Conservation (phyloP, 2,113 vertebrate genomes). For the Agapornis roseicollis region DNA sequence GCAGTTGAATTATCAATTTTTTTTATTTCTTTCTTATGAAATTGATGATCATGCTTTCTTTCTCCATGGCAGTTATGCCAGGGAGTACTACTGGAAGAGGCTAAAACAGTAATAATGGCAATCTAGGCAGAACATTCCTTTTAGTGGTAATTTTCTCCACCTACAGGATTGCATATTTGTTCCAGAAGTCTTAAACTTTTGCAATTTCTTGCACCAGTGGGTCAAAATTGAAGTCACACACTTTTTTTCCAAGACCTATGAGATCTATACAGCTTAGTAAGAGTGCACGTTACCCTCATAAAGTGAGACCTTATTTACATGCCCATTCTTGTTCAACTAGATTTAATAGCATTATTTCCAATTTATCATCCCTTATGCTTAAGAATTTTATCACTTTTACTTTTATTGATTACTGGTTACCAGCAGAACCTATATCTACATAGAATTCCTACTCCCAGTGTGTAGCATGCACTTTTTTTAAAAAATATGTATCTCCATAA, state of each 20-base stretch:
- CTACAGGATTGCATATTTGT: not conserved
- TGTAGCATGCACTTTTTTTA: not conserved
- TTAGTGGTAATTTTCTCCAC: not conserved
- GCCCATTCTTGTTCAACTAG: not conserved
- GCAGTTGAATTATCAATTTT: not conserved
- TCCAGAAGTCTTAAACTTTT: not conserved
- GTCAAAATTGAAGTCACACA: not conserved
- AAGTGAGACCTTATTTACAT: not conserved
- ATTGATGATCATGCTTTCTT: not conserved
- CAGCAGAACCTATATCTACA: not conserved
- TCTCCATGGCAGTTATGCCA: not conserved
- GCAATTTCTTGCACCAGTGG: slow-evolving; percentile 1
- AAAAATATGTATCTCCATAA: not conserved
- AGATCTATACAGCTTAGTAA: not conserved
- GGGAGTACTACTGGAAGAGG: not conserved
- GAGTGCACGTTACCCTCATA: not conserved
- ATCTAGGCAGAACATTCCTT: not conserved
- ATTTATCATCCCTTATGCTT: not conserved
- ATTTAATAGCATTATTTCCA: not conserved
- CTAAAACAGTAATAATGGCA: not conserved
- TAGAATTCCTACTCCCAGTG: not conserved
- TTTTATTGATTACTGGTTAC: not conserved
- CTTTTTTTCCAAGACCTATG: not conserved
- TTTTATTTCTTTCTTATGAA: not conserved
- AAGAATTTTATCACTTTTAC: not conserved